Percentiles rank a stretch among this genome's conserved stretches.
phyloP scores from a whole-genome alignment of 1,140 invertebrate genomes.

The Branchinecta lindahli region DNA sequence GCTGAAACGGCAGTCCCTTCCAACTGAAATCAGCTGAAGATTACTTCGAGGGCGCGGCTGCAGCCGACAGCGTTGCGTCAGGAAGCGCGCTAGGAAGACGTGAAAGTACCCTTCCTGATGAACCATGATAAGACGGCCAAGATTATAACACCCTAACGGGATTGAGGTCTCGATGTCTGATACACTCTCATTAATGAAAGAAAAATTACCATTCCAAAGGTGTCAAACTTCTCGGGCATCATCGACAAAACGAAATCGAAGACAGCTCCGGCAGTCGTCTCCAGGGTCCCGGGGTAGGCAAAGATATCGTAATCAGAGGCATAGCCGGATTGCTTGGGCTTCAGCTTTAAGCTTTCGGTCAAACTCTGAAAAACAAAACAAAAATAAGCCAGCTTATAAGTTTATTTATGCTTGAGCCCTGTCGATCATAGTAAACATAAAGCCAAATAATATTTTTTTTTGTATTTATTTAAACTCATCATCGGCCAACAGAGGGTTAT shows the following conservation, averaged over 20 bases:
- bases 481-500: background rate
- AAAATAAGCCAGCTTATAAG: background rate
- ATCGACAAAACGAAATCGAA: constrained; percentile 58
- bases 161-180: too few species aligned
- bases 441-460: background rate
- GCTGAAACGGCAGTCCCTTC: too few species aligned
- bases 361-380: constrained; percentile 33
- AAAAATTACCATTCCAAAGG: constrained; percentile 30
- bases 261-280: constrained; percentile 54
- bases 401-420: background rate
- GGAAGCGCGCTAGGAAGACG: too few species aligned
- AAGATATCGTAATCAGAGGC: constrained; percentile 65
- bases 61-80: too few species aligned
- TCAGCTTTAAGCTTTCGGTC: constrained; percentile 42
- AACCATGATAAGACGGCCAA: too few species aligned
- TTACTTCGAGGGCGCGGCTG: too few species aligned
- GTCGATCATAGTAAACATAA: background rate
- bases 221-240: constrained; percentile 39
- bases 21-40: too few species aligned
- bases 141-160: too few species aligned
- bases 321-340: constrained; percentile 43
- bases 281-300: constrained; percentile 51
- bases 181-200: too few species aligned
- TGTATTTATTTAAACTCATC: background rate
- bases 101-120: too few species aligned